Base-by-base conservation (phyloP, 2,113 vertebrate genomes). In the Sisor rabdophorus region DNA sequence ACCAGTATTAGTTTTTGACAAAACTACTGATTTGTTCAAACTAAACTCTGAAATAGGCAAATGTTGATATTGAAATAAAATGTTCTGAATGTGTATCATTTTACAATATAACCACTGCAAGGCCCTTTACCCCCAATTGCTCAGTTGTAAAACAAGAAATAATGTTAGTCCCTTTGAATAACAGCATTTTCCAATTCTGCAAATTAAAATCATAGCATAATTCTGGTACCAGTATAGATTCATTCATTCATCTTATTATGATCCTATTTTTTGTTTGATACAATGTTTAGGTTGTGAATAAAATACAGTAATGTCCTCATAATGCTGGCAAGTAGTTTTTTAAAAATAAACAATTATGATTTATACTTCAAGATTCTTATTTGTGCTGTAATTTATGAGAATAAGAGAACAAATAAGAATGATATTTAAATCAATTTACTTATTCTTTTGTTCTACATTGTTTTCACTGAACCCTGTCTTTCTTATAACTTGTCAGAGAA, bases 391-490 rank as follows among this genome's bases (percentile, higher is more conserved):
- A 44, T 84, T 56, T 52, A 55, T 71, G 50, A 36, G 12, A 70
- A 53, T 32, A 17, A 47, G 67, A 60, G 73, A 74, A 36, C 73
- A 78, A 83, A 75, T 81, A 60, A 44, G 60, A 82, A 69, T 75
- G 80, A 75, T 65, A 67, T 84, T 80, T 78, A 28, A 67, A 56
- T 76, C 82, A 36, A 75, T 82, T 59, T 79, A 68, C 28, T 19
- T 48, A 24, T 80, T 70, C 64, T 19, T 36, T 2, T 26, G 20
- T 74, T 71, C 53, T 44, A 60, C 26, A 22, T 73, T 75, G 47
- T 67, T 78, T 60, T 81, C 32, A 53, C 79, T 78, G 79, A 84
- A 84, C 84, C 81, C 79, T 75, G 71, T 72, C 71, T 44, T 72
- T 44, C 70, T 82, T 55, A 78, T 64, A 76, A 75, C 70, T n/a